A percentile compares a stretch with the other conserved stretches of the same genome.
phyloP scores from a whole-genome alignment of 1,140 invertebrate genomes.

The Coelopa frigida region DNA sequence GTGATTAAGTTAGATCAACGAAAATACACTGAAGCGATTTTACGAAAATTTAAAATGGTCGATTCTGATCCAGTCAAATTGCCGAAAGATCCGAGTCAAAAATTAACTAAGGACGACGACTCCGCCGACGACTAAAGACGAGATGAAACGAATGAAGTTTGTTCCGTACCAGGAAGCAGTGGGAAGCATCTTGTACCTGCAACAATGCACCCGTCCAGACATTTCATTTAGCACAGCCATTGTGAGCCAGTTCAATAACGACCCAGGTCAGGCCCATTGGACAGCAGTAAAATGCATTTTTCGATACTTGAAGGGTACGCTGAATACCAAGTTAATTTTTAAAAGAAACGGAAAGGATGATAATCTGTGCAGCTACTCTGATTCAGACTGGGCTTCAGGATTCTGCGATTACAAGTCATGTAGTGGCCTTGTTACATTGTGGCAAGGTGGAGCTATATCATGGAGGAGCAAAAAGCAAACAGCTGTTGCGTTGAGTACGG shows the following conservation, averaged over 20 bases:
- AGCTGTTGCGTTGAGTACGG: too few relatives aligned
- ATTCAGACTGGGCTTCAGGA: slow-evolving; percentile 19
- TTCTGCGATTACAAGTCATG: slow-evolving; percentile 27
- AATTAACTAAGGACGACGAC: not conserved
- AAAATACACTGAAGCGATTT: not conserved
- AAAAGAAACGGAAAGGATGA: too few relatives aligned
- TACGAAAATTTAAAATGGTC: slow-evolving; percentile 5
- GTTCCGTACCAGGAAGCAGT: not conserved
- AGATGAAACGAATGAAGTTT: not conserved
- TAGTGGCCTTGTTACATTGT: slow-evolving; percentile 26
- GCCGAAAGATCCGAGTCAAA: slow-evolving; percentile 1
- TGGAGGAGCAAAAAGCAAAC: slow-evolving; percentile 32
- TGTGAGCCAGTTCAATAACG: not conserved
- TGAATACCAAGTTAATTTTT: slow-evolving; percentile 7
- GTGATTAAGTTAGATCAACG: not conserved
- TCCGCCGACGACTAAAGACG: too few relatives aligned
- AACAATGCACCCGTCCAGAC: slow-evolving; percentile 1
- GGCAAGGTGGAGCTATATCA: slow-evolving; percentile 21
- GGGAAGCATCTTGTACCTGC: not conserved
- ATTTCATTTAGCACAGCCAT: not conserved
- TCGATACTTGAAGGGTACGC: slow-evolving; percentile 26
- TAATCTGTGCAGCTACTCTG: too few relatives aligned
- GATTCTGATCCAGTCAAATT: slow-evolving; percentile 8
- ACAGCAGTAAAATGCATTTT: not conserved
- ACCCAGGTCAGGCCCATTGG: slow-evolving; percentile 1